Percentiles rank a stretch among this genome's conserved stretches.
phyloP scores from a whole-genome alignment of 2,797 vertebrate genomes.

The Phalanger gymnotis region DNA sequence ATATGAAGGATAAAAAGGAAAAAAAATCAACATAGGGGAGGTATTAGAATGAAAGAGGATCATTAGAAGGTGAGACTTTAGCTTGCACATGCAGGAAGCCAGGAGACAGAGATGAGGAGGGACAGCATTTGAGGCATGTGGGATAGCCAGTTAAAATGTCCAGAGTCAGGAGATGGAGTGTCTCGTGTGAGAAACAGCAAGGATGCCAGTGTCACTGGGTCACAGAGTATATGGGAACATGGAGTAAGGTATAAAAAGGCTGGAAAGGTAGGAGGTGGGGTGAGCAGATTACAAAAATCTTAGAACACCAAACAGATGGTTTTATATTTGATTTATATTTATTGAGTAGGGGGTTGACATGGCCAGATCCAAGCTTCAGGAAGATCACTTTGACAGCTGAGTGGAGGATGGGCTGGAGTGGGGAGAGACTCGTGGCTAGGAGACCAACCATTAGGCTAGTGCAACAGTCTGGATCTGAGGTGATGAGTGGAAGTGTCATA shows the following conservation, averaged over 20 bases:
- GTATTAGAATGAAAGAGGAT: not conserved
- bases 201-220: not conserved
- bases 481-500: not conserved
- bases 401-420: not conserved
- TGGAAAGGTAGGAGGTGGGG: too few relatives aligned
- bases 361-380: not conserved
- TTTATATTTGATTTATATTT: not conserved
- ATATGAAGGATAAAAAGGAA: not conserved
- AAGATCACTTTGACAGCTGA: not conserved
- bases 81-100: not conserved
- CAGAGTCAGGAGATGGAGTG: not conserved
- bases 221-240: not conserved
- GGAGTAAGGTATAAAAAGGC: too few relatives aligned
- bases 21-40: not conserved
- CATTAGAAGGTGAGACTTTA: not conserved
- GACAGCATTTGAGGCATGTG: not conserved
- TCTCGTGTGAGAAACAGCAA: not conserved
- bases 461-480: not conserved
- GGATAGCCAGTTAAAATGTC: not conserved
- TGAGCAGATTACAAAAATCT: too few relatives aligned
- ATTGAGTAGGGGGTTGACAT: not conserved
- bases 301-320: too few relatives aligned
- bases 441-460: not conserved
- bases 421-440: not conserved
- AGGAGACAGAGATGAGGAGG: not conserved